A percentile compares a stretch with the other conserved stretches of the same genome.
Evolutionary conservation across 2,113 vertebrate species (phyloP).

Genomic region (Nymphicus hollandicus): DNA sequence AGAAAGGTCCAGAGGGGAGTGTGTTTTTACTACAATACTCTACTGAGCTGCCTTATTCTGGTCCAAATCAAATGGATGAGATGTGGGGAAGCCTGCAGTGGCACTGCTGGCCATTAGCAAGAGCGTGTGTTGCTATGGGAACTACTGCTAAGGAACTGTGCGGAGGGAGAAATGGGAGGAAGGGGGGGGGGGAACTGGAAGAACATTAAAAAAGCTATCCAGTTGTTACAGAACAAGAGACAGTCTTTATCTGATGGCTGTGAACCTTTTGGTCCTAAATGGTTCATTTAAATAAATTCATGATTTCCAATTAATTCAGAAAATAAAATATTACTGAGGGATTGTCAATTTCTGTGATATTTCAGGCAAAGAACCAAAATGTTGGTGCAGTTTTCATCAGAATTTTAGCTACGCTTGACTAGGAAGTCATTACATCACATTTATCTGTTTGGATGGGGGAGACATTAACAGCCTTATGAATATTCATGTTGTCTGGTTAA

Average conservation of each 20-base stretch:
- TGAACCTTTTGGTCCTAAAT: constrained; percentile 51
- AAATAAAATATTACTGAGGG: constrained; percentile 77
- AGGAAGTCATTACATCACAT: constrained; percentile 90
- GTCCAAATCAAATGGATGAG: constrained; percentile 63
- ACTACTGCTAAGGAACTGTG: constrained; percentile 71
- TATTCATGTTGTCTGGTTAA: constrained; percentile 92
- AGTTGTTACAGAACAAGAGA: constrained; percentile 69
- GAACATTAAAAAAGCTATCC: constrained; percentile 67
- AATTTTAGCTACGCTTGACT: constrained; percentile 90
- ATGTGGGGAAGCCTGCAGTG: constrained; percentile 69
- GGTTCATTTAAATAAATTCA: constrained; percentile 70
- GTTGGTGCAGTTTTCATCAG: constrained; percentile 80
- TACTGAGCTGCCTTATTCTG: constrained; percentile 53
- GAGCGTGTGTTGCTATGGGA: constrained; percentile 78
- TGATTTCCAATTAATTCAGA: constrained; percentile 77
- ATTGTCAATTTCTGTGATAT: constrained; percentile 80
- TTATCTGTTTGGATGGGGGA: constrained; percentile 88
- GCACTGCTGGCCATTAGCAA: constrained; percentile 71
- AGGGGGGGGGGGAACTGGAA: constrained; percentile 48
- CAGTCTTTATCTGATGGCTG: constrained; percentile 38
- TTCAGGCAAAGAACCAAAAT: constrained; percentile 82
- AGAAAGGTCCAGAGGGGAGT: constrained; percentile 42
- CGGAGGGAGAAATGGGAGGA: constrained; percentile 44
- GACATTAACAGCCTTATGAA: constrained; percentile 92
- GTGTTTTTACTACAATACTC: constrained; percentile 55